Percentiles rank a stretch among this genome's conserved stretches.
These are phyloP conservation scores for Cephus runcator DNA, from an alignment of 2,888 invertebrate genomes.

Conservation along the genomic window DNA sequence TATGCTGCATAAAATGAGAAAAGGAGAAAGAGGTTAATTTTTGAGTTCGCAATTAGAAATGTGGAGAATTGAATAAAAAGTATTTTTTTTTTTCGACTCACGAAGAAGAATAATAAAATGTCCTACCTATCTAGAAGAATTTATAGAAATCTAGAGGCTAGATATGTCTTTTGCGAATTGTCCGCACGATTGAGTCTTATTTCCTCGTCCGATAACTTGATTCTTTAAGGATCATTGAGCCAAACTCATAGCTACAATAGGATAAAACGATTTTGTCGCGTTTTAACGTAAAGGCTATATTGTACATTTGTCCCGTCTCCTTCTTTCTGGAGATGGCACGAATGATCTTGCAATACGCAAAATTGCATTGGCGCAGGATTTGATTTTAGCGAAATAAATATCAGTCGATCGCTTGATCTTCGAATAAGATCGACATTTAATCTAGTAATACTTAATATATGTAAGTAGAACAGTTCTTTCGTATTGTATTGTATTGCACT, in stretches of 20 bases:
- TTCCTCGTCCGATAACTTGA: background rate
- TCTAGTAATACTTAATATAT: conserved; percentile 22
- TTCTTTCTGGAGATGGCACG: background rate
- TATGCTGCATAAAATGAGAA: background rate
- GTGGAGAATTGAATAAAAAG: background rate
- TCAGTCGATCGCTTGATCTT: background rate
- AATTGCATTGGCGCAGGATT: background rate
- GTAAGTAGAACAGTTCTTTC: conserved; percentile 23
- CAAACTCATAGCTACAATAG: background rate
- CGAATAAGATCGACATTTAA: background rate
- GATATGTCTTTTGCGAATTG: background rate
- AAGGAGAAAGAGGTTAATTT: background rate
- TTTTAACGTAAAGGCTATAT: background rate
- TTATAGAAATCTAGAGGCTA: background rate
- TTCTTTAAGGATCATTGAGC: background rate
- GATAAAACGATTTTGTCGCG: background rate
- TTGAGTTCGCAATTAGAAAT: background rate
- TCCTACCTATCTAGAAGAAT: background rate
- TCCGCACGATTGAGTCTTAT: background rate
- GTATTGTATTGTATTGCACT: background rate
- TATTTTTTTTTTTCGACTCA: background rate
- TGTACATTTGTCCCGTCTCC: background rate
- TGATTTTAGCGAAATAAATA: background rate
- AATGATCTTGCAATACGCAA: background rate
- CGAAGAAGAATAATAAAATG: background rate